Evolutionary conservation across 2,113 vertebrate genomes (phyloP).

Genomic region (Myotis davidii): DNA sequence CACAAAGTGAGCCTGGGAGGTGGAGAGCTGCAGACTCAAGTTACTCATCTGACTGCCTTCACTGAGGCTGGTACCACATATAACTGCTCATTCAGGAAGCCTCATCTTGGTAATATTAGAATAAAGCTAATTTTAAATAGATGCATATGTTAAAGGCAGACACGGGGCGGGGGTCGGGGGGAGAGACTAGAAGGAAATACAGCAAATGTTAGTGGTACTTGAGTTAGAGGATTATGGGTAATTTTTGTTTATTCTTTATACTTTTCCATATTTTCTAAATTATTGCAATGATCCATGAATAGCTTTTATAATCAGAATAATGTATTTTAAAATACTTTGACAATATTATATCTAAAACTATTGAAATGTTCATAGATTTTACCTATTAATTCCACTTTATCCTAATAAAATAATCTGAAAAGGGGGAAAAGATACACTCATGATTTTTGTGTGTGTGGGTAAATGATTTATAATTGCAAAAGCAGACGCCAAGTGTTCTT

Average conservation of each 20-base stretch:
- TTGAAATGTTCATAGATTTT: neutral
- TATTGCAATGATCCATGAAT: neutral
- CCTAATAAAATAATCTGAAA: neutral
- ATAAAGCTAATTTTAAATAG: conserved; percentile 12
- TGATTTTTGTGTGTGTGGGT: neutral
- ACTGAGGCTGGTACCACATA: neutral
- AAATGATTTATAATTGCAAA: neutral
- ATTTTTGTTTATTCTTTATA: conserved; percentile 20
- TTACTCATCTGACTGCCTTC: neutral
- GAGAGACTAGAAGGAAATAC: neutral
- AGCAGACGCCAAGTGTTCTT: conserved; percentile 26
- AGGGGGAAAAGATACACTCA: neutral
- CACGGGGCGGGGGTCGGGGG: rapidly evolving
- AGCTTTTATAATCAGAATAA: neutral
- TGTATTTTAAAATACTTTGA: conserved; percentile 31
- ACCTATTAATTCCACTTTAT: neutral
- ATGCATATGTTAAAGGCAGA: conserved; percentile 12
- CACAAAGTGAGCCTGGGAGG: neutral
- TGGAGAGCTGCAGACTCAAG: neutral
- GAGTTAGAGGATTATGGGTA: neutral
- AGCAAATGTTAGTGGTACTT: neutral
- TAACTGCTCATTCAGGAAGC: neutral
- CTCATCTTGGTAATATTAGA: neutral
- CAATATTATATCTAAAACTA: neutral
- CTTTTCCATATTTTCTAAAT: neutral